phyloP scores from a whole-genome alignment of 2,888 invertebrate genomes.

The Cordilura impudica region DNA sequence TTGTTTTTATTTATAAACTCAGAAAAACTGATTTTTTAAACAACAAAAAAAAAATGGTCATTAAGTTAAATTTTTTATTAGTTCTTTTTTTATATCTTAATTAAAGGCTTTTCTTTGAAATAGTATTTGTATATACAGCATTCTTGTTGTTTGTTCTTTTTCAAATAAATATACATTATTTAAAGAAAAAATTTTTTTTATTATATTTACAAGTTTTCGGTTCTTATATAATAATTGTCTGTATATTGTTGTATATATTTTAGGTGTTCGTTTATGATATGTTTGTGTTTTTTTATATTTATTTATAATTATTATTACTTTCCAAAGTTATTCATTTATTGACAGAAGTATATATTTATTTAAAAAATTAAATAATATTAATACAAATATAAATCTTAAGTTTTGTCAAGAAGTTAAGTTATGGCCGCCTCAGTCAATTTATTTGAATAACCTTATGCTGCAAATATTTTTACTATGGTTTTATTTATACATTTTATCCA shows the following conservation, averaged over 20 bases:
- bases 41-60: no score
- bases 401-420: no score
- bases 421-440: no score
- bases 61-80: slow-evolving; percentile 28
- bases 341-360: no score
- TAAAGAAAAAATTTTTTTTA: neutral
- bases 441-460: no score
- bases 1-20: no score
- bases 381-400: no score
- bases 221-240: slow-evolving; percentile 13
- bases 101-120: slow-evolving; percentile 57
- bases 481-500: neutral
- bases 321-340: no score
- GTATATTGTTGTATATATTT: slow-evolving; percentile 62
- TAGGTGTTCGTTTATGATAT: slow-evolving; percentile 62
- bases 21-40: no score
- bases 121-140: slow-evolving; percentile 67
- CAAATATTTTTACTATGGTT: no score
- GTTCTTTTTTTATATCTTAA: slow-evolving; percentile 13
- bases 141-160: slow-evolving; percentile 23
- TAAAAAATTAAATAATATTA: no score
- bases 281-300: slow-evolving; percentile 54
- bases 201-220: slow-evolving; percentile 20
- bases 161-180: slow-evolving; percentile 17
- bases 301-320: slow-evolving; percentile 37